Evolutionary conservation across 53 echinoderm and acorn worm species (phyloP), one percentile per base, ranked within the genome.

Genomic region (Temnopleurus reevesii): DNA sequence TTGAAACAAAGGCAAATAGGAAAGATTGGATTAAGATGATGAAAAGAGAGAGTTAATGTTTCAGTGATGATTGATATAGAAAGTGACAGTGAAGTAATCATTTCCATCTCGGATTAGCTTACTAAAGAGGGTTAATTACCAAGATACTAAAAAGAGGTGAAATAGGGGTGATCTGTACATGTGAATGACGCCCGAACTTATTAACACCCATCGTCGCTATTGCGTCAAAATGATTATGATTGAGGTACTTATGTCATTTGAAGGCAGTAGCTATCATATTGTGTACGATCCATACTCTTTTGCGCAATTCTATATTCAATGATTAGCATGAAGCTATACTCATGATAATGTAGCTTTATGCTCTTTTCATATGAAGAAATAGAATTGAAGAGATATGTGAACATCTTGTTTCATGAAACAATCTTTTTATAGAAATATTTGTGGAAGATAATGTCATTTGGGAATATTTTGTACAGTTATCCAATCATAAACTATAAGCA

Each of bases 11-110:
- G 36, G 12, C 15, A 36, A 41, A 71, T 36, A 71, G 71, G 71
- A 71, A 71, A 41, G 38, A 23, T 71, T 71, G 71, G 71, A 71
- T 71, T 71, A 56, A 38, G 13, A 36, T 71, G 41, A 71, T 71
- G 71, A 71, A 6, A n/a, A 2, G 71, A 71, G 71, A 71, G 41
- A 71, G 71, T 71, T 71, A 17, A 71, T 71, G 41, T 41, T 38
- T 41, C 71, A 23, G 38, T 71, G 36, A 71, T 38, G 71, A 71
- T 38, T 21, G 36, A 71, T 43, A 41, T 41, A 8, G 36, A 38
- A 71, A 71, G 71, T 41, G 8, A n/a, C 33, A 36, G 71, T 41
- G 71, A 71, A 38, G 41, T 10, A 41, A 71, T 71, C 71, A 41
- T 71, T 71, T 71, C 41, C 38, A 71, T 71, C 38, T 71, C 28